These are phyloP conservation scores for Dione vanillae DNA, from an alignment of 2,888 invertebrate species.

Conservation along the genomic window DNA sequence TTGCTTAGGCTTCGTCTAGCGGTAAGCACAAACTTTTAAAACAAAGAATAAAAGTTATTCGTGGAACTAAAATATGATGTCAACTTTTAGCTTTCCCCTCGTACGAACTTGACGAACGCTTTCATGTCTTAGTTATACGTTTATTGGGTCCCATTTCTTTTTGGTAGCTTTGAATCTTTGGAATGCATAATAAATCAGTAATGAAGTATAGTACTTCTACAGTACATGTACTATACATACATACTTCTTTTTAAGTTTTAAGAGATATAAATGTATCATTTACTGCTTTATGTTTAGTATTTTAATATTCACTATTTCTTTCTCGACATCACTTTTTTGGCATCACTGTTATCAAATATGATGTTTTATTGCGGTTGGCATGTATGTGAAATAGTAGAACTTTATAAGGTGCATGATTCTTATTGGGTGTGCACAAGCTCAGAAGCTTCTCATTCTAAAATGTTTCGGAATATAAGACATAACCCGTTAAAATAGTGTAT, in stretches of 20 bases:
- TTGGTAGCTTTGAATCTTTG: constrained; percentile 71
- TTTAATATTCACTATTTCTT: not conserved
- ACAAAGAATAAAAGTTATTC: constrained; percentile 37
- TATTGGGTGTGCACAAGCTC: constrained; percentile 74
- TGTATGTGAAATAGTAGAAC: constrained; percentile 56
- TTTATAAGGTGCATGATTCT: constrained; percentile 65
- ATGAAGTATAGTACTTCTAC: constrained; percentile 65
- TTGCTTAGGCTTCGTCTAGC: constrained; percentile 73
- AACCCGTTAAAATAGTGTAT: too few relatives aligned
- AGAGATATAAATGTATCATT: too few relatives aligned
- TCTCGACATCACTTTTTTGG: too few relatives aligned
- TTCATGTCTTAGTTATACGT: constrained; percentile 78
- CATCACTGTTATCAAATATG: constrained; percentile 67
- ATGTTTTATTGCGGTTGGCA: constrained; percentile 77
- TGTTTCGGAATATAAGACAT: constrained; percentile 77
- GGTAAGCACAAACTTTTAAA: constrained; percentile 57
- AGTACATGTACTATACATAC: too few relatives aligned
- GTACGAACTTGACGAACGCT: constrained; percentile 69
- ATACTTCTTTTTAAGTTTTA: not conserved
- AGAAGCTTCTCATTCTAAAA: constrained; percentile 74
- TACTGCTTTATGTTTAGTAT: too few relatives aligned
- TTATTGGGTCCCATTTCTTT: constrained; percentile 71
- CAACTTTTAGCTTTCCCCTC: constrained; percentile 66
- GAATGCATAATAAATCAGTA: constrained; percentile 76
- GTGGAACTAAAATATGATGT: constrained; percentile 37